phyloP scores from a whole-genome alignment of 1,140 invertebrate species.

The Aphaenogaster floridana region DNA sequence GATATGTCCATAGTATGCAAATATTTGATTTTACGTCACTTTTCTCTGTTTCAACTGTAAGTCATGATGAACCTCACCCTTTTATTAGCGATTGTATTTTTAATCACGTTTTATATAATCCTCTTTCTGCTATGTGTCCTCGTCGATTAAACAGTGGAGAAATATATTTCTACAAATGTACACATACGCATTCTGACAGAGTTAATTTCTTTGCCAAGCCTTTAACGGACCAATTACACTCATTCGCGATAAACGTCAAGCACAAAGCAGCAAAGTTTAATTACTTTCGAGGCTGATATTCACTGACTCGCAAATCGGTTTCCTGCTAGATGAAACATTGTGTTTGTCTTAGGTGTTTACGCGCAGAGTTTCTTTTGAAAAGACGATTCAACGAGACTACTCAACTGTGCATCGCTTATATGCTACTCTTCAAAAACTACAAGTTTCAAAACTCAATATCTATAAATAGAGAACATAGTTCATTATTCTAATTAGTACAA shows the following conservation, averaged over 20 bases:
- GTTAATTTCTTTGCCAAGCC: slow-evolving; percentile 44
- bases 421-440: not conserved
- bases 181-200: slow-evolving; percentile 22
- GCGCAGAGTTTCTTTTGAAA: slow-evolving; percentile 27
- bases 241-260: slow-evolving; percentile 24
- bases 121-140: not conserved
- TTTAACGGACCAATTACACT: slow-evolving; percentile 37
- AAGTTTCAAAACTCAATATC: not conserved
- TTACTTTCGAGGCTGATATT: slow-evolving; percentile 42
- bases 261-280: slow-evolving; percentile 58
- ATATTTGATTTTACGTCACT: slow-evolving; percentile 12
- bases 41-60: not conserved
- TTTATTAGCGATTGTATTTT: not conserved
- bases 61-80: not conserved
- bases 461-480: not conserved
- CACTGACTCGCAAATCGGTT: slow-evolving; percentile 29
- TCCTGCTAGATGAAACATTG: slow-evolving; percentile 20
- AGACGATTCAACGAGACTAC: not conserved
- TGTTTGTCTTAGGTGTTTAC: slow-evolving; percentile 25
- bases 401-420: not conserved
- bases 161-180: slow-evolving; percentile 20
- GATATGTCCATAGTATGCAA: not conserved
- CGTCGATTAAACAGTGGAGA: slow-evolving; percentile 6
- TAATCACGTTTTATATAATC: not conserved
- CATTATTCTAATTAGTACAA: not conserved